Percentiles rank a stretch among this genome's conserved stretches.
Evolutionary conservation across 2,113 vertebrate genomes (phyloP).

Genomic region (Syngnathoides biaculeatus): DNA sequence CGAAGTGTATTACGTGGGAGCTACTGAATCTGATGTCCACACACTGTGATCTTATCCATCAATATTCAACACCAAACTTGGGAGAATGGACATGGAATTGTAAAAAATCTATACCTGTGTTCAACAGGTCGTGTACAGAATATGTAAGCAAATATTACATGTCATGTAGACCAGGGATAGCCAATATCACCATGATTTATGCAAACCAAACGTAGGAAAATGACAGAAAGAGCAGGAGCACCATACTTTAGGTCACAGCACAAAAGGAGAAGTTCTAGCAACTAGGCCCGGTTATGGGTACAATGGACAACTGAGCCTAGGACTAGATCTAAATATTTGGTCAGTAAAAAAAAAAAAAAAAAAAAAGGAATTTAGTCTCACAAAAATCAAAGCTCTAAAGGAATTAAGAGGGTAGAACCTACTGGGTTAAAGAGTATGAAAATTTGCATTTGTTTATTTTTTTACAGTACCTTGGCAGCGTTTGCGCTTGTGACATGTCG

Average conservation of each 20-base stretch:
- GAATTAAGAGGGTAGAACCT: slow-evolving; percentile 37
- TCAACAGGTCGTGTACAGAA: background rate
- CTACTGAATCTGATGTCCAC: too few species aligned
- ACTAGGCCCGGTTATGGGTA: slow-evolving; percentile 58
- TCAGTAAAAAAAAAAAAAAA: slow-evolving; percentile 33
- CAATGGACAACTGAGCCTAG: slow-evolving; percentile 58
- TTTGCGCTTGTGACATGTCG: slow-evolving; percentile 94
- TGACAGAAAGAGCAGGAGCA: slow-evolving; percentile 22
- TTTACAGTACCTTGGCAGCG: slow-evolving; percentile 96
- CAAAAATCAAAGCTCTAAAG: slow-evolving; percentile 44
- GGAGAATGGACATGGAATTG: too few species aligned
- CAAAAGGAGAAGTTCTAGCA: slow-evolving; percentile 45
- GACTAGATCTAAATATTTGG: slow-evolving; percentile 37
- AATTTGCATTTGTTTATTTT: slow-evolving; percentile 18
- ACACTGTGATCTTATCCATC: too few species aligned
- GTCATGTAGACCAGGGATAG: background rate
- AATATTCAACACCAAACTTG: background rate
- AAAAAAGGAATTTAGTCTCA: slow-evolving; percentile 37
- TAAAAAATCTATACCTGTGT: background rate
- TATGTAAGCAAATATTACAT: background rate
- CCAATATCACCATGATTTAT: slow-evolving; percentile 10
- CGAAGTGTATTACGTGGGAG: too few species aligned
- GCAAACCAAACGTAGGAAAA: slow-evolving; percentile 20
- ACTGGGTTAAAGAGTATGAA: slow-evolving; percentile 21
- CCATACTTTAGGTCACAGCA: slow-evolving; percentile 40